These are phyloP conservation scores for Acropora tenuis DNA, from an alignment of 64 coral and sea anemone genomes.

Conservation along the genomic window DNA sequence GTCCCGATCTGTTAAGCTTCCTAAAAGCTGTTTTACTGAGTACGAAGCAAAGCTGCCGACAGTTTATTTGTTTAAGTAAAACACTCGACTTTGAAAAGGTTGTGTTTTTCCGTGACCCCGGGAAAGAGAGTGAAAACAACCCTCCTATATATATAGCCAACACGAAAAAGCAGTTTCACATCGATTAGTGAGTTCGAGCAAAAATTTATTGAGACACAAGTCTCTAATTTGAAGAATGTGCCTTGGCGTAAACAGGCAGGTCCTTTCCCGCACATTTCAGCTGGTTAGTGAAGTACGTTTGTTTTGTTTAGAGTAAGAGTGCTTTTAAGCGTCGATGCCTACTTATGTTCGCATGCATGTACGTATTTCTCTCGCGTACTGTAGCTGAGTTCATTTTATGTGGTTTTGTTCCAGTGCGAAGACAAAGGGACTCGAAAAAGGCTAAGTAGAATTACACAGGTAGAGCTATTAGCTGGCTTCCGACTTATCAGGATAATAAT, in stretches of 20 bases:
- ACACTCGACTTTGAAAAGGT: slow-evolving; percentile 56
- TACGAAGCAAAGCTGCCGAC: slow-evolving; percentile 43
- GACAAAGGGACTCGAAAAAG: background rate
- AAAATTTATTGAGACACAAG: background rate
- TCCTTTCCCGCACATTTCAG: background rate
- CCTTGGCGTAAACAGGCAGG: background rate
- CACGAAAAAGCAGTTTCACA: slow-evolving; percentile 45
- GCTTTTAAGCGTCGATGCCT: background rate
- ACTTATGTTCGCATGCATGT: background rate
- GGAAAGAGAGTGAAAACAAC: slow-evolving; percentile 38
- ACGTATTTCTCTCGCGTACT: too few relatives aligned
- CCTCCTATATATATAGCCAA: background rate
- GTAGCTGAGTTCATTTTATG: too few relatives aligned
- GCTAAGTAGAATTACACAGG: too few relatives aligned
- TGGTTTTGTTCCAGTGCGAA: background rate
- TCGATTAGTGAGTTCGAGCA: background rate
- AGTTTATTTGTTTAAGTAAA: slow-evolving; percentile 64
- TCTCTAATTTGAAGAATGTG: background rate
- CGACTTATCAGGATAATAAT: slow-evolving; percentile 57
- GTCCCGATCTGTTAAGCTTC: slow-evolving; percentile 47
- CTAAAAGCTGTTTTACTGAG: slow-evolving; percentile 45
- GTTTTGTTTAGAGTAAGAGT: slow-evolving; percentile 6
- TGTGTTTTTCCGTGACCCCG: slow-evolving; percentile 28
- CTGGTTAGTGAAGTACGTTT: background rate
- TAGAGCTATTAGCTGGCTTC: background rate